Evolutionary conservation across 2,113 vertebrate species (phyloP).

Genomic region (Austrofundulus limnaeus): DNA sequence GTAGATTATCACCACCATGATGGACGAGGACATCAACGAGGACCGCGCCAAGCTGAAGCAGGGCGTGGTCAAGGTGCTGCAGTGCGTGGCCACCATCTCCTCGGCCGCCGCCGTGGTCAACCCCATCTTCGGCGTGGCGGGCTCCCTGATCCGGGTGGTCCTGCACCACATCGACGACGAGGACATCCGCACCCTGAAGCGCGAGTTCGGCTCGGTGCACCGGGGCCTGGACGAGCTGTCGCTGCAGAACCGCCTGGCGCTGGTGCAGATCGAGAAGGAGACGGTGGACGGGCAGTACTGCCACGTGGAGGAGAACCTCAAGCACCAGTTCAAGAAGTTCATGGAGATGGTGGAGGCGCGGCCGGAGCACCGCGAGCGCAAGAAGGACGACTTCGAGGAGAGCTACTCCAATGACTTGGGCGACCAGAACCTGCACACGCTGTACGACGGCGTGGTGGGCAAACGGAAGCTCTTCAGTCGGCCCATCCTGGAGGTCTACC

Average conservation of each 20-base stretch:
- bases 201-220: conserved; percentile 74
- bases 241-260: conserved; percentile 61
- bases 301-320: conserved; percentile 78
- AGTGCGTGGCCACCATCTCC: conserved; percentile 78
- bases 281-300: conserved; percentile 78
- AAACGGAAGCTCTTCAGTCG: conserved; percentile 78
- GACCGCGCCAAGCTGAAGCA: conserved; percentile 79
- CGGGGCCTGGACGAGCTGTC: conserved; percentile 72
- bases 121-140: conserved; percentile 80
- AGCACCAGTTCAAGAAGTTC: conserved; percentile 80
- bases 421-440: conserved; percentile 82
- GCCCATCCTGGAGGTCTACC: conserved; percentile 80
- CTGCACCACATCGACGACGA: conserved; percentile 80
- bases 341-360: conserved; percentile 78
- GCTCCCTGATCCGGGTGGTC: conserved; percentile 80
- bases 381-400: conserved; percentile 70
- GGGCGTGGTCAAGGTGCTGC: conserved; percentile 75
- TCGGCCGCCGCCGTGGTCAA: conserved; percentile 79
- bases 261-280: conserved; percentile 78
- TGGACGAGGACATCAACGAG: conserved; percentile 74
- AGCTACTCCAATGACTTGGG: conserved; percentile 73
- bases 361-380: conserved; percentile 54
- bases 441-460: conserved; percentile 81
- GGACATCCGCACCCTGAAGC: conserved; percentile 77
- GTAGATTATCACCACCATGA: conserved; percentile 36